These are phyloP conservation scores for Psittacula cyanocephala DNA, from an alignment of 2,113 vertebrate genomes.

Conservation along the genomic window DNA sequence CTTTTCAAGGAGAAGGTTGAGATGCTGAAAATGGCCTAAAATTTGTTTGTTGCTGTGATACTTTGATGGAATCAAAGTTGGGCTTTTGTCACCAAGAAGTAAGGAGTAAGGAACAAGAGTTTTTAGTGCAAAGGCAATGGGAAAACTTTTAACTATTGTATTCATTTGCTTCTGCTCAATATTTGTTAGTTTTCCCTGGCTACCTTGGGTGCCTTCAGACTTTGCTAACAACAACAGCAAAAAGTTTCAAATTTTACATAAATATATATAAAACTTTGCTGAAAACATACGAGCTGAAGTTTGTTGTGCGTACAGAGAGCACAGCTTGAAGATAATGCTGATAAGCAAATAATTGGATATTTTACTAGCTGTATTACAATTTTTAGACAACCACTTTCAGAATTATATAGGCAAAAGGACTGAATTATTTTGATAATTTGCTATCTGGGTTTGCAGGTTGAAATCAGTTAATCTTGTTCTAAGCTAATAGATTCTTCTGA, in stretches of 20 bases:
- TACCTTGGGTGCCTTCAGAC: background rate
- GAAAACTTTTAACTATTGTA: background rate
- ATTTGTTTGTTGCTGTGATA: background rate
- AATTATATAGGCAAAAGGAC: background rate
- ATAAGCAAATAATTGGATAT: background rate
- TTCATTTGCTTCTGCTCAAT: background rate
- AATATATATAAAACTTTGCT: background rate
- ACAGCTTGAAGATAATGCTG: background rate
- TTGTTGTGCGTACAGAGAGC: background rate
- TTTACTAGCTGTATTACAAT: background rate
- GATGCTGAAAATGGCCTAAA: background rate
- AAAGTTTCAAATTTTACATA: background rate
- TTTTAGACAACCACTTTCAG: background rate
- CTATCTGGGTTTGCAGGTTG: background rate
- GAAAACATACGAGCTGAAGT: background rate
- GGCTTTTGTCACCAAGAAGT: background rate
- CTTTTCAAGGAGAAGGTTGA: background rate
- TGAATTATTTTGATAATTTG: background rate
- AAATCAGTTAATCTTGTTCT: background rate
- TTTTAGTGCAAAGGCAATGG: background rate
- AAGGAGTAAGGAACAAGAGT: background rate
- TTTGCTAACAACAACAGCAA: background rate
- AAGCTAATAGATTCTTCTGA: background rate
- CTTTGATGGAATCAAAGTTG: background rate
- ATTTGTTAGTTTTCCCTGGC: background rate